phyloP scores from a whole-genome alignment of 2,797 vertebrate genomes.

The Pseudotriccus pelzelni region DNA sequence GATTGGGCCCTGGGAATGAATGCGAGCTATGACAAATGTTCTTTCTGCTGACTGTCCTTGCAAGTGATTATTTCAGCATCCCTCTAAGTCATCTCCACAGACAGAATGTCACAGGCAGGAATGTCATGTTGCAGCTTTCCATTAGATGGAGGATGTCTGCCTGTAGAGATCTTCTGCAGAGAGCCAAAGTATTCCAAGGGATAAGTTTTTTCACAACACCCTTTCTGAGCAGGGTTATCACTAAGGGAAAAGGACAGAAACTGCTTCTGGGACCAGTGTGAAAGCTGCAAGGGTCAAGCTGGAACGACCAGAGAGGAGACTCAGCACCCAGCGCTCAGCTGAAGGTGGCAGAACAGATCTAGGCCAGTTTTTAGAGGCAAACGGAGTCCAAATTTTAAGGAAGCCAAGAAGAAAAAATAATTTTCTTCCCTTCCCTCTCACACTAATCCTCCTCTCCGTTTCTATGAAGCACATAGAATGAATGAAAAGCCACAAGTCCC shows the following conservation, averaged over 20 bases:
- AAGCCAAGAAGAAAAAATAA: not conserved
- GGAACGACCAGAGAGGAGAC: not conserved
- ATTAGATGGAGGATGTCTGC: not conserved
- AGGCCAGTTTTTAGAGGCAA: not conserved
- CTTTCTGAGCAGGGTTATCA: not conserved
- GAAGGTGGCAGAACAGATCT: not conserved
- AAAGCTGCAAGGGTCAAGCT: not conserved
- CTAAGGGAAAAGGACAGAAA: not conserved
- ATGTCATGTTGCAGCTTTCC: not conserved
- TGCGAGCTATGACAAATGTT: not conserved
- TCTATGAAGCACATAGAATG: accelerated
- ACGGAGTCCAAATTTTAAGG: not conserved
- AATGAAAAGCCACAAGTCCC: not conserved
- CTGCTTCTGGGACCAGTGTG: not conserved
- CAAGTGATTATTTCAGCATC: not conserved
- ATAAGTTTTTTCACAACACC: accelerated
- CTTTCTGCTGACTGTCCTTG: not conserved
- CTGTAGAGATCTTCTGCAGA: not conserved
- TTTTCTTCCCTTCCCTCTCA: not conserved
- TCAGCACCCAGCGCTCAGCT: not conserved
- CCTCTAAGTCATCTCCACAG: not conserved
- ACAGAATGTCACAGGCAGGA: not conserved
- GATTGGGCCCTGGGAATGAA: not conserved
- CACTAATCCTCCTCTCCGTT: not conserved
- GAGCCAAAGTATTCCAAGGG: not conserved